Conservation (phyloP, 2,888 invertebrate genomes). For the Eristalis tenax region DNA sequence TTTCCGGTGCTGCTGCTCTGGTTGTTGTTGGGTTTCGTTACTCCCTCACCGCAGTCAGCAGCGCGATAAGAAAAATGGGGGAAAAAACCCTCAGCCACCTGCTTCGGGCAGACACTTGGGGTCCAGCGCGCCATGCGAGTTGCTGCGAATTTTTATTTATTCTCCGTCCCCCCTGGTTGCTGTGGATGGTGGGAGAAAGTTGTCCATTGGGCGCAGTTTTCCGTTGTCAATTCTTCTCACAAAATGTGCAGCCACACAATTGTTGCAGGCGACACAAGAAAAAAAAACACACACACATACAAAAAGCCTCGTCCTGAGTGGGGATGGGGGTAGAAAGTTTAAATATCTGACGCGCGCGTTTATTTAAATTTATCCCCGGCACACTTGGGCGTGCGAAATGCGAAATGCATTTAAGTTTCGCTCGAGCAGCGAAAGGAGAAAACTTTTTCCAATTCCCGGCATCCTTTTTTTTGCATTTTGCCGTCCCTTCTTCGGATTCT, state of each 20-base stretch:
- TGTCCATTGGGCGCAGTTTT: constrained; percentile 48
- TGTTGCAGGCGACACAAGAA: constrained; percentile 23
- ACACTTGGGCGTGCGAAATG: constrained; percentile 40
- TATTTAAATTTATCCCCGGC: constrained; percentile 61
- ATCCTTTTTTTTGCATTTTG: constrained; percentile 1
- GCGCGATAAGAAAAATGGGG: constrained; percentile 38
- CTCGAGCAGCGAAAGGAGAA: constrained; percentile 54
- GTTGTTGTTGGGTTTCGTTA: neutral
- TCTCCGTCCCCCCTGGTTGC: neutral
- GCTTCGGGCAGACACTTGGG: constrained; percentile 55
- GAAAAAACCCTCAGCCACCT: constrained; percentile 61
- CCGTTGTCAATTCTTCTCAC: constrained; percentile 49
- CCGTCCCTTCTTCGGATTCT: neutral
- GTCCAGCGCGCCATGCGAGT: constrained; percentile 51
- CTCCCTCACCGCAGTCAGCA: neutral
- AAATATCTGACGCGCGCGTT: constrained; percentile 53
- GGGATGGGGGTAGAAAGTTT: constrained; percentile 10
- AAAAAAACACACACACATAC: neutral
- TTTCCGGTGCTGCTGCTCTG: neutral
- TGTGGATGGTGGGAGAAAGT: constrained; percentile 3
- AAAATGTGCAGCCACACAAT: constrained; percentile 43
- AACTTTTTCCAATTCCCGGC: constrained; percentile 63
- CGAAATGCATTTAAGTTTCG: constrained; percentile 68
- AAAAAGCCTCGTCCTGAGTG: constrained; percentile 13
- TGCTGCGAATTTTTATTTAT: constrained; percentile 56